Conservation (phyloP, 2,797 vertebrate species). For the Masticophis lateralis region DNA sequence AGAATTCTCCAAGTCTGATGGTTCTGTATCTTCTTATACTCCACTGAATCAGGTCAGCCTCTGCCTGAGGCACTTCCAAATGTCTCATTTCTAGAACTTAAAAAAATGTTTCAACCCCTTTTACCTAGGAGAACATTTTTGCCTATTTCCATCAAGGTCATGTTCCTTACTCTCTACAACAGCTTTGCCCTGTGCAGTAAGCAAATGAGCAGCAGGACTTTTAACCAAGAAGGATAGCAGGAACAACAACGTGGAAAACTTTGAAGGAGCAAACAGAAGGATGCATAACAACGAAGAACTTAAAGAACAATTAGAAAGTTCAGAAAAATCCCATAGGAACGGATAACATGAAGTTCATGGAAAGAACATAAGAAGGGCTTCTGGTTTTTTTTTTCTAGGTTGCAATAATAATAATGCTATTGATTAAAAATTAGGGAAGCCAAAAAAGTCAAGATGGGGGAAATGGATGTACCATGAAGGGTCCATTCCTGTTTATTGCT, state of each 20-base stretch:
- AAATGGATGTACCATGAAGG: neutral
- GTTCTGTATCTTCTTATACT: neutral
- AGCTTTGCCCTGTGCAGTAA: neutral
- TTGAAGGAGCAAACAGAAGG: neutral
- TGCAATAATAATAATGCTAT: neutral
- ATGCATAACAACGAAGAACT: constrained; percentile 54
- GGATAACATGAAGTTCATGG: neutral
- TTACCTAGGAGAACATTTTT: neutral
- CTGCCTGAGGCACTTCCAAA: neutral
- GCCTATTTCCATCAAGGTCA: neutral
- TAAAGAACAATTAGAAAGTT: constrained; percentile 40
- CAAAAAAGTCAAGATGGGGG: neutral
- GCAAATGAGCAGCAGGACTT: neutral
- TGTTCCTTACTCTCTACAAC: neutral
- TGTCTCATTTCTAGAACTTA: neutral
- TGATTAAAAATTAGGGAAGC: neutral
- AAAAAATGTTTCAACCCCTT: neutral
- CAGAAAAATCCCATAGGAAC: neutral
- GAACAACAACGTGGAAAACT: neutral
- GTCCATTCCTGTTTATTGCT: neutral
- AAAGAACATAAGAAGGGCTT: neutral
- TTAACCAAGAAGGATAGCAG: neutral
- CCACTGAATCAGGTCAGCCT: neutral
- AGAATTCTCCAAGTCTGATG: neutral
- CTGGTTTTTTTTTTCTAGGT: neutral